phyloP scores from a whole-genome alignment of 2,888 invertebrate species.

The Epiblema foenella region DNA sequence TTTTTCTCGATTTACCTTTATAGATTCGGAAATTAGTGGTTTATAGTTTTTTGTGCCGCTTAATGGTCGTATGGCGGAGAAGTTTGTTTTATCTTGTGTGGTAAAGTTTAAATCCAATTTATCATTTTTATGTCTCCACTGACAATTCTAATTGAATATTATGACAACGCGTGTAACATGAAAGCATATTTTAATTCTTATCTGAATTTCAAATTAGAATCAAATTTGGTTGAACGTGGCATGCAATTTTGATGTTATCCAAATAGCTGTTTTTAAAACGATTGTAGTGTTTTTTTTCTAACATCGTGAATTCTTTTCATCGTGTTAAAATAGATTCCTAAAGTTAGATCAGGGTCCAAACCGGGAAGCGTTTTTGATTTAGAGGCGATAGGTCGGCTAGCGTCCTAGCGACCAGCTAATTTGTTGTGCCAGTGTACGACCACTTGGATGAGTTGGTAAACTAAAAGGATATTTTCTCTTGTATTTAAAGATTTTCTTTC shows the following conservation, averaged over 20 bases:
- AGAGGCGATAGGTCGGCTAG: no score
- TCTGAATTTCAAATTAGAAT: constrained; percentile 1
- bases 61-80: constrained; percentile 67
- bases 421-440: no score
- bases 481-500: no score
- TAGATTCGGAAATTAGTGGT: constrained; percentile 78
- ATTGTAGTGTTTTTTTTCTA: no score
- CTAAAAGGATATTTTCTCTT: no score
- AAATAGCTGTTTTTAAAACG: no score
- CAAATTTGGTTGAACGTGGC: neutral
- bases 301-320: no score
- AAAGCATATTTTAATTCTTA: neutral
- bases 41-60: constrained; percentile 71
- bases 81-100: constrained; percentile 35
- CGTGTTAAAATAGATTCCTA: no score
- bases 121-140: constrained; percentile 4
- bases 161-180: neutral
- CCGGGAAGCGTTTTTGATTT: no score
- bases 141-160: neutral
- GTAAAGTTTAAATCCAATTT: constrained; percentile 14
- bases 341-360: no score
- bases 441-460: no score
- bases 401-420: no score
- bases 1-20: constrained; percentile 81
- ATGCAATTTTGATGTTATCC: neutral